A percentile compares a stretch with the other conserved stretches of the same genome.
Evolutionary conservation across 2,797 vertebrate species (phyloP).

Genomic region (Hydrolagus colliei): DNA sequence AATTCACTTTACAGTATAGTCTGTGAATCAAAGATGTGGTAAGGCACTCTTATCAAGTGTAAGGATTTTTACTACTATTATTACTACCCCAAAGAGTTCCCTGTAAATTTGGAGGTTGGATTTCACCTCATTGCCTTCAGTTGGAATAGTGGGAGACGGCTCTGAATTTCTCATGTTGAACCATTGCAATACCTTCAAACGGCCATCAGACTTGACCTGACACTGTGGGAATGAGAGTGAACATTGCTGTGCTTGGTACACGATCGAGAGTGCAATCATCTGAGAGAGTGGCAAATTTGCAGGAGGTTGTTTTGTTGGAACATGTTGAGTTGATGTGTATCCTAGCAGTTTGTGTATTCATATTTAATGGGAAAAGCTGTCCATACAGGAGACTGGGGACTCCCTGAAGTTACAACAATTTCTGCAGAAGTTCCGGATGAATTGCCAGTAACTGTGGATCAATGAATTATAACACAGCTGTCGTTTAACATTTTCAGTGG

Average conservation of each 20-base stretch:
- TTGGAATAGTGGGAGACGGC: no score
- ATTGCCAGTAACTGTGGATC: neutral
- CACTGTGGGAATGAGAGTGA: neutral
- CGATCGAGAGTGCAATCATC: neutral
- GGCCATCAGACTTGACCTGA: neutral
- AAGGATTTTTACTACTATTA: no score
- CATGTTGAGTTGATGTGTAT: neutral
- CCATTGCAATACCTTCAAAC: neutral
- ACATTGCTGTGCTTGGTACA: neutral
- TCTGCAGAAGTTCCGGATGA: neutral
- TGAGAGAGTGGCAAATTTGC: neutral
- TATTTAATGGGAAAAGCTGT: neutral
- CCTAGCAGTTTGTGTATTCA: neutral
- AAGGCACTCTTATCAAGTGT: no score
- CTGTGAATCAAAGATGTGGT: no score
- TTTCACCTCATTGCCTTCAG: no score
- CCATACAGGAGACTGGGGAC: neutral
- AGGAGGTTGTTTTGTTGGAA: neutral
- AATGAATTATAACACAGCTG: neutral
- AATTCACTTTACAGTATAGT: no score
- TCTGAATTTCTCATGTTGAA: no score
- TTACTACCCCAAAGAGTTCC: no score
- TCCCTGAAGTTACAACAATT: neutral
- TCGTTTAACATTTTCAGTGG: no score
- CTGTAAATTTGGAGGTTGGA: no score